These are phyloP conservation scores for Rhyacophila brunnea DNA, from an alignment of 1,140 invertebrate species.

Conservation along the genomic window DNA sequence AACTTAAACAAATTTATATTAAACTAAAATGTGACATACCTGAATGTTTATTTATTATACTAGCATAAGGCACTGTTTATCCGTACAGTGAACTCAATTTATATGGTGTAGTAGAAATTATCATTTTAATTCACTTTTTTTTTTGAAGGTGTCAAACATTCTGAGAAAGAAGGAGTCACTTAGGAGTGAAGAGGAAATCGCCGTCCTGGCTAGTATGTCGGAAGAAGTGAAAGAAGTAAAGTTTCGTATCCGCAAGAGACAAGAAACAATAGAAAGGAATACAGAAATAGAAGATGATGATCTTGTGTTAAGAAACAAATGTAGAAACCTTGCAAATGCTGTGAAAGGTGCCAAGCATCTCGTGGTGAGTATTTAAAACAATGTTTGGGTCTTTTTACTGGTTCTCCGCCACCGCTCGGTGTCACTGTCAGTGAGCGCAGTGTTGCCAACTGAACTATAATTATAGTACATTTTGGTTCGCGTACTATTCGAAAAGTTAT, in stretches of 20 bases:
- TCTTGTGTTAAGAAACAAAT: slow-evolving; percentile 73
- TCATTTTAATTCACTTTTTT: slow-evolving; percentile 7
- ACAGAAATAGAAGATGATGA: slow-evolving; percentile 80
- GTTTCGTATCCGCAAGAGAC: slow-evolving; percentile 61
- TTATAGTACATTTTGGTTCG: no score
- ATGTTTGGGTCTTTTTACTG: no score
- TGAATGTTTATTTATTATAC: no score
- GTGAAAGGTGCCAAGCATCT: slow-evolving; percentile 73
- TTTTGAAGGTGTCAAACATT: slow-evolving; percentile 58
- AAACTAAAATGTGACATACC: no score
- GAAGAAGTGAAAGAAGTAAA: slow-evolving; percentile 68
- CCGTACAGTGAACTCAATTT: no score
- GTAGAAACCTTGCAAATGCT: slow-evolving; percentile 71
- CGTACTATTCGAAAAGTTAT: no score
- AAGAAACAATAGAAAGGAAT: slow-evolving; percentile 65
- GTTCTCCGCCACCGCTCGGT: no score
- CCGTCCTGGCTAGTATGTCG: slow-evolving; percentile 57
- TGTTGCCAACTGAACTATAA: no score
- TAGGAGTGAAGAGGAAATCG: slow-evolving; percentile 59
- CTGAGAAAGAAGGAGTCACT: slow-evolving; percentile 60
- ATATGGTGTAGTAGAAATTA: not conserved
- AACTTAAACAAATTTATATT: no score
- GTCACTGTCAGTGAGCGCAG: no score
- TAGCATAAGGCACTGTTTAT: no score
- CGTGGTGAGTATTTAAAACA: slow-evolving; percentile 60